Base-by-base conservation (phyloP, 1,140 invertebrate species). In the Drosophila ficusphila region DNA sequence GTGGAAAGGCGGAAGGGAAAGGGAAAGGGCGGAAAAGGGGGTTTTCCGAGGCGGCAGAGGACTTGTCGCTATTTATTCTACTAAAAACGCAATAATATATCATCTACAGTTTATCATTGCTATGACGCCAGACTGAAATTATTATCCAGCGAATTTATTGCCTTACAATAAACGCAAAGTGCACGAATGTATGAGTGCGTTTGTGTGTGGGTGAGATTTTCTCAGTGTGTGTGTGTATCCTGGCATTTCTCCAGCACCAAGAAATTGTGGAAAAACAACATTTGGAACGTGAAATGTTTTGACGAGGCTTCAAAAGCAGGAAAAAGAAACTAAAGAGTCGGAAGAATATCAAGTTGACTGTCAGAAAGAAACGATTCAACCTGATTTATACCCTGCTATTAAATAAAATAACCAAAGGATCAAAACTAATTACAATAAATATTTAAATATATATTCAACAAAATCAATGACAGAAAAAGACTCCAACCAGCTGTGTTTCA, bases 71-170 rank as follows among this genome's bases (percentile, higher is more conserved):
- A 82, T 90, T 86, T 90, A 90, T 79, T 90, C 78, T 77, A 76
- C 75, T 82, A 82, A 88, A 75, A 88, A 88, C 65, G 81, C 78
- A 82, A 90, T 90, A 90, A 90, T 90, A 90, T 90, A 90, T 90
- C 88, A 90, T 90, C 88, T 77, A 83, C 88, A 90, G 88, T 90
- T 90, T 90, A 90, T 90, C 88, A 90, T 90, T 90, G 88, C 88
- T 90, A 86, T 88, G 88, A 90, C 88, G 88, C 88, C 88, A 90
- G 81, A 79, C 88, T 90, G 81, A 90, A 90, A 90, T 88, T 90
- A 90, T 90, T 90, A 90, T 90, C 78, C 88, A 75, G 79, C 75
- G 64, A 90, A 90, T 90, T 90, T 90, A 90, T 90, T 90, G 76
- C 78, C 88, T 82, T 79, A 88, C 88, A 81, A 90, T 86, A 83